Evolutionary conservation across 2,888 invertebrate genomes (phyloP), one percentile per base, ranked within the genome.

Genomic region (Protodeltote pygarga): DNA sequence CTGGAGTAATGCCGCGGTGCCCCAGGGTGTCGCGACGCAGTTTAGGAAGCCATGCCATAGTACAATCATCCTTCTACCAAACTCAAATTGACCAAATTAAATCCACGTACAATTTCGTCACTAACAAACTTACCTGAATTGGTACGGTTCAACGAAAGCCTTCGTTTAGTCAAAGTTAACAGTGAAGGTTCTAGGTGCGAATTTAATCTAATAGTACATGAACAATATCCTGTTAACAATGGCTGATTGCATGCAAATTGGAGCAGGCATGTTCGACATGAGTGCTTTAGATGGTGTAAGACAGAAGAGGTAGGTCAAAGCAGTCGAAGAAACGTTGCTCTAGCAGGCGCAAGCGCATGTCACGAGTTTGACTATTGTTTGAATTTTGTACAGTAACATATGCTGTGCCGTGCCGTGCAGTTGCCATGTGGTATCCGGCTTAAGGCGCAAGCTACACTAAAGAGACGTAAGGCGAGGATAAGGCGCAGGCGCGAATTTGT

Each of bases 221-320:
- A 55, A 68, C 71, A 68, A 67, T 74, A 75, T 72, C 63, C 66
- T 65, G 48, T 52, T 60, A 49, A 45, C 35, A 65, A 53, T 57
- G 61, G 50, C 28, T 69, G 66, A 66, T 66, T 66, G 70, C 57
- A 61, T 58, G 62, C 53, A 66, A 66, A 69, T 69, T 66, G 75
- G 60, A 68, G 65, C 52, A 68, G 74, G 60, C 76, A 47, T 46
- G 63, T 49, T 46, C 62, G 65, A 63, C 67, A 67, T 68, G 63
- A 69, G 69, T 60, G 59, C 24, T 15, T 29, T 4, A 35, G 4
- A 3, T 31, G 71, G 65, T 38, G 1, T 47, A 71, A 68, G 47
- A 8, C 0, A 60, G 4, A 4, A 33, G 35, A 32, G 28, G 3
- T 0, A 2, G 9, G 9, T n/a, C n/a, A 6, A 35, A 24, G 9